Evolutionary conservation across 2,797 vertebrate species (phyloP), one percentile per base, ranked within the genome.

Genomic region (Pygocentrus nattereri): DNA sequence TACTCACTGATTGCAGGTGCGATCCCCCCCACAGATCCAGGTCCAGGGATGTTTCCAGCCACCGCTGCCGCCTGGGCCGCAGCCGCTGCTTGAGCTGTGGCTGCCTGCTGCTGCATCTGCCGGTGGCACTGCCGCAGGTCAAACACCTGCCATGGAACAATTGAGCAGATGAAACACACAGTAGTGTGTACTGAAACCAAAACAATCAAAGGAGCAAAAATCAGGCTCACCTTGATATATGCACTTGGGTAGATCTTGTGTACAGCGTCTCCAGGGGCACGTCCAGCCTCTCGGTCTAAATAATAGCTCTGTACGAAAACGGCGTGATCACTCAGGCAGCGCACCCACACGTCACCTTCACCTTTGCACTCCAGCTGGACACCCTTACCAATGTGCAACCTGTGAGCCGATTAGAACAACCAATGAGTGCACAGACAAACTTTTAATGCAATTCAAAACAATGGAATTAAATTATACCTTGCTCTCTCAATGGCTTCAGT

Each of bases 301-400:
- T 99, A 99, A 87, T 99, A 98, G 87, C 97, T 99, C 94, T 99
- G 98, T 5, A 99, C 98, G 41, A 99, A 99, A 77, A 99, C 98
- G 0, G 98, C 98, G 0, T 99, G 98, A 87, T 99, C 98, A 0
- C 97, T 99, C 82, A 99, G 92, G 91, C 98, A 99, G 68, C 97
- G 93, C 47, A 99, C 97, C 98, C 98, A 99, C 8, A 99, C 97
- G 0, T 99, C 97, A 0, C 98, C 98, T 93, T 99, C 97, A 0
- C 97, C 98, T 90, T 98, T 98, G 87, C 97, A 98, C 90, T 99
- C 98, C 91, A 99, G 84, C 92, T 99, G 98, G 65, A 99, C 97
- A 0, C 98, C 97, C 90, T 99, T 99, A 41, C 98, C 98, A 72
- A 99, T 99, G 91, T 98, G 97, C 79, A 99, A 95, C 91, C 98